These are phyloP conservation scores for Sapayoa aenigma DNA, from an alignment of 2,113 vertebrate genomes.

Conservation along the genomic window DNA sequence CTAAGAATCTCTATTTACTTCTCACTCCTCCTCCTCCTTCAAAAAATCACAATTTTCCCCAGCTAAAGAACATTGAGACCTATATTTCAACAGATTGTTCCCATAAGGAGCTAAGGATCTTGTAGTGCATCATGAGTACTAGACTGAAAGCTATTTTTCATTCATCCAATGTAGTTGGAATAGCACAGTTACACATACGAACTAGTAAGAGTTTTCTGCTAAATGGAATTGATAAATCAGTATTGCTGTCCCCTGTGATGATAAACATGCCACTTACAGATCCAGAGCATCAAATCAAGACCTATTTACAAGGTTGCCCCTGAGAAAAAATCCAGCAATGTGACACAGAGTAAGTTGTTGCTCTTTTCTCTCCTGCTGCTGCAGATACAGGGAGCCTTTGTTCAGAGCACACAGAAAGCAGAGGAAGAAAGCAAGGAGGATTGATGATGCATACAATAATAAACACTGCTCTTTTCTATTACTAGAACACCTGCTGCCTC, in stretches of 20 bases:
- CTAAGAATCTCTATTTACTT: neutral
- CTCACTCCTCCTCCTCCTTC: neutral
- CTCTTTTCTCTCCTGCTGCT: neutral
- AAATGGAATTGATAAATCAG: neutral
- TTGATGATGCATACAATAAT: slow-evolving; percentile 37
- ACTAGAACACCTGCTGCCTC: slow-evolving; percentile 70
- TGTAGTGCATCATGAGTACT: neutral
- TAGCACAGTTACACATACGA: neutral
- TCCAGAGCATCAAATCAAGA: neutral
- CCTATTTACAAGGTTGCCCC: neutral
- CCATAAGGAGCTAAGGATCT: neutral
- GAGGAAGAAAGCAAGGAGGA: neutral
- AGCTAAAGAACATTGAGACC: neutral
- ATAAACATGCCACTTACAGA: neutral
- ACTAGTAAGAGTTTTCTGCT: neutral
- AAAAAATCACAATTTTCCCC: neutral
- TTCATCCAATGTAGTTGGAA: neutral
- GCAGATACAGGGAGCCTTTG: slow-evolving; percentile 46
- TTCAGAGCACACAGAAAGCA: neutral
- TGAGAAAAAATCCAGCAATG: neutral
- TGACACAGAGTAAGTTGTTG: neutral
- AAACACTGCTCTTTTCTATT: slow-evolving; percentile 52
- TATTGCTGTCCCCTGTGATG: neutral
- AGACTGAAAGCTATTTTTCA: neutral
- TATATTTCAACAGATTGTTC: neutral